These are phyloP conservation scores for Cyphomyrmex costatus DNA, from an alignment of 1,140 invertebrate species.

Conservation along the genomic window DNA sequence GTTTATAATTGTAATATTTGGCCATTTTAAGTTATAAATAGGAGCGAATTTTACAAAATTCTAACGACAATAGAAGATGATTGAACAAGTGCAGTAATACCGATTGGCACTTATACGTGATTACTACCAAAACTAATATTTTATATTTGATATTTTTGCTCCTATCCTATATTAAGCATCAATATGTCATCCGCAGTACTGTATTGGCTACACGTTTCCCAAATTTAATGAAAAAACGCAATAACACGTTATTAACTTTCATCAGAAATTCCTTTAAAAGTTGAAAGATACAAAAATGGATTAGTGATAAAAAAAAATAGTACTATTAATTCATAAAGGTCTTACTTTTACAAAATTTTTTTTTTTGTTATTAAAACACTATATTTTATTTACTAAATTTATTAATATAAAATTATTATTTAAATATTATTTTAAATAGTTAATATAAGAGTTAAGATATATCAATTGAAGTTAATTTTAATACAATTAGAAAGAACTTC, in stretches of 20 bases:
- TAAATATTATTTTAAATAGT: neutral
- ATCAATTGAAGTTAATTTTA: neutral
- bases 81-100: neutral
- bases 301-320: neutral
- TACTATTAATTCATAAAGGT: neutral
- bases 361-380: neutral
- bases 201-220: neutral
- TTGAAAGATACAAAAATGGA: neutral
- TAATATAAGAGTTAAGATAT: neutral
- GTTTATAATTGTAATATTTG: neutral
- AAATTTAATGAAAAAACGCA: neutral
- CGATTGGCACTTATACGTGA: neutral
- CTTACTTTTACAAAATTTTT: neutral
- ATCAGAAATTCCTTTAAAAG: constrained; percentile 33
- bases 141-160: constrained; percentile 26
- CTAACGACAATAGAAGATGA: neutral
- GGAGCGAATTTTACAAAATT: constrained; percentile 18
- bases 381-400: neutral
- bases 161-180: neutral
- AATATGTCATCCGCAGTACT: constrained; percentile 26
- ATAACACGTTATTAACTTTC: neutral
- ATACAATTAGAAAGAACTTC: neutral
- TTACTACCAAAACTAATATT: neutral
- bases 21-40: neutral
- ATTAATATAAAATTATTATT: constrained; percentile 15